These are phyloP conservation scores for Drosophila bipectinata DNA, from an alignment of 1,140 invertebrate genomes.

Conservation along the genomic window DNA sequence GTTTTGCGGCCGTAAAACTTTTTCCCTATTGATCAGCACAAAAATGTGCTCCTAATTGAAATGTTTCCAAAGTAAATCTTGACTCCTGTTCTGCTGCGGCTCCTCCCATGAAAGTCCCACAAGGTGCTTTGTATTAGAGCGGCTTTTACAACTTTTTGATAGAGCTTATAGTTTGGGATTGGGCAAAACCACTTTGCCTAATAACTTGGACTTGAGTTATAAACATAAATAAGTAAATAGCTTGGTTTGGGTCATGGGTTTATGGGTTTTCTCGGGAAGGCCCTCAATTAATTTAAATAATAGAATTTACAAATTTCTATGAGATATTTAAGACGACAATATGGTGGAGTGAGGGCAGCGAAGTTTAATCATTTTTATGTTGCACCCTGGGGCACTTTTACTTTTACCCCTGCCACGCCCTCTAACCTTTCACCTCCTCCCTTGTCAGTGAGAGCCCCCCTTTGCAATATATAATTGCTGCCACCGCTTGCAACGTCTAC, in stretches of 20 bases:
- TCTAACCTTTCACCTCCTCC: background rate
- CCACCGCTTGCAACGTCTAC: slow-evolving; percentile 64
- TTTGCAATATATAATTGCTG: slow-evolving; percentile 63
- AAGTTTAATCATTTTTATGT: slow-evolving; percentile 48
- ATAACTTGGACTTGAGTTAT: slow-evolving; percentile 52
- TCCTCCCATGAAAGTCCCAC: slow-evolving; percentile 6
- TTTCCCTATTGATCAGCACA: slow-evolving; percentile 69
- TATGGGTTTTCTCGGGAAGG: background rate
- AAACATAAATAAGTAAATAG: slow-evolving; percentile 39
- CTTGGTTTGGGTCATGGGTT: slow-evolving; percentile 6
- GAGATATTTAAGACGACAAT: slow-evolving; percentile 1
- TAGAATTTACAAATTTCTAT: background rate
- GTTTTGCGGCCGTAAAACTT: slow-evolving; percentile 48
- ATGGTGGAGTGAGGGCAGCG: slow-evolving; percentile 1
- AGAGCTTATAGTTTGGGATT: slow-evolving; percentile 47
- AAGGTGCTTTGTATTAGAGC: slow-evolving; percentile 42
- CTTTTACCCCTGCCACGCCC: background rate
- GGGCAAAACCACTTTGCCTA: slow-evolving; percentile 57
- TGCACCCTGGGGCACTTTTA: slow-evolving; percentile 27
- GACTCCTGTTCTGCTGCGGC: slow-evolving; percentile 5
- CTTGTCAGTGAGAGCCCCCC: background rate
- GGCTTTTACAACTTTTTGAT: slow-evolving; percentile 69
- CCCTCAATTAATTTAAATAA: background rate
- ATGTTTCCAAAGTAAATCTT: slow-evolving; percentile 56
- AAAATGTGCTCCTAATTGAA: slow-evolving; percentile 66